Evolutionary conservation across 1,140 invertebrate species (phyloP), one percentile per base, ranked within the genome.

Genomic region (Dreissena polymorpha): DNA sequence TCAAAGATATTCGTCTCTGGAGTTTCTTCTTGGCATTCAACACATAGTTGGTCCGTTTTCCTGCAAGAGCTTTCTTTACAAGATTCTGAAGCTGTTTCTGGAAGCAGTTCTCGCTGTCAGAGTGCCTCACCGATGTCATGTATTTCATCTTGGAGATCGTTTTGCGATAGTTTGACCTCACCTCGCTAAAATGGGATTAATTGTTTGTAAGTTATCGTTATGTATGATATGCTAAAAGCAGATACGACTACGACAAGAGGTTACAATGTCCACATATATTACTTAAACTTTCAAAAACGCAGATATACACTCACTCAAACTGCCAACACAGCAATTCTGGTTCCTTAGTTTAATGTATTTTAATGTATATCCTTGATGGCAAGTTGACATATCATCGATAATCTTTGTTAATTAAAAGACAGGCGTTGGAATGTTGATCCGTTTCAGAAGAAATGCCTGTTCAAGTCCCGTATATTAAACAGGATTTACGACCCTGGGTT

Each of bases 131-230:
- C 16, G n/a, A n/a, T n/a, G 16, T 74, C 72, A 5, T 60, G 57
- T 13, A 1, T 13, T 70, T 53, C 6, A 49, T 5, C 14, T 69
- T 79, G 12, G 76, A 29, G n/a, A 71, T 49, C 7, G 78, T 72
- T 53, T 72, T 71, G 16, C 78, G 65, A 49, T 80, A 71, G 12
- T 70, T 70, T 27, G 27, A 51, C 67, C 72, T 80, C 49, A 79
- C 65, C 25, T 79, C 76, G 3, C 76, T 79, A 57, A 12, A 73
- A 14, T 2, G 3, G 71, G 51, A 16, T 63, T 63, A 25, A 50
- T 53, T 13, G 51, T n/a, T 39, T 29, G 25, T 50, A 50, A 49
- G 16, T 50, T n/a, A 8, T 29, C 13, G 13, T n/a, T 50, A 39
- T 70, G 18, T 29, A 70, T 18, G 25, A 70, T 6, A 50, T 50